Base-by-base conservation (phyloP, 35 echinoderm and acorn worm species). In the Stichopus chloronotus region DNA sequence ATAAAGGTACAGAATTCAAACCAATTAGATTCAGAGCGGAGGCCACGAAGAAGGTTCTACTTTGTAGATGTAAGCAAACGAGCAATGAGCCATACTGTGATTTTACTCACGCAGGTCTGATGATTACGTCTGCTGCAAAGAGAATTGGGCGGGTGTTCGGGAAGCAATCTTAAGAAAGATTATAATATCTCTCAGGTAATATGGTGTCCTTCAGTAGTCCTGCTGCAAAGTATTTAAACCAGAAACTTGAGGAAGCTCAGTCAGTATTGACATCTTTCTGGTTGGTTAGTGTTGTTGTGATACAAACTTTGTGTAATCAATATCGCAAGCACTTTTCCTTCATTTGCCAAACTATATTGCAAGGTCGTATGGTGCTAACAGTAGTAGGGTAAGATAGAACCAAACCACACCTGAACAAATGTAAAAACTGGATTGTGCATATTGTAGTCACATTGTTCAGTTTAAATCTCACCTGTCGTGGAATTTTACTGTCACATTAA, bases 31-130 rank as follows among this genome's bases (percentile, higher is more conserved):
- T 98, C 52, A 77, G 63, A 59, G 81, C 95, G 8, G 96, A 98
- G 4, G 68, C 92, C 56, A 79, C 92, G 17, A 98, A 98, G 86
- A 54, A 12, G 7, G 72, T 94, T 22, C 59, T 96, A 4, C 86
- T 98, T 17, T 98, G 96, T 63, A 88, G 69, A 79, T 98, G 96
- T 77, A 98, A 98, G 83, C 97, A 98, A 57, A 98, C 97, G 6
- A 96, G 81, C 68, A 98, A 98, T 7, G 8, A 92, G 19, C 97
- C 97, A 0, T 96, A 94, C 68, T 98, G 97, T 90, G 97, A 98
- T 57, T 94, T 95, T 87, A 97, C 96, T 24, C 96, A 97, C 59
- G 94, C 95, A 12, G 77, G 65, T 24, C 60, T 97, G 9, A 95
- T 97, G 92, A 30, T 97, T 5, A 14, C 30, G 6, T 91, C 96